phyloP scores from a whole-genome alignment of 2,113 vertebrate species.

The Morone saxatilis region DNA sequence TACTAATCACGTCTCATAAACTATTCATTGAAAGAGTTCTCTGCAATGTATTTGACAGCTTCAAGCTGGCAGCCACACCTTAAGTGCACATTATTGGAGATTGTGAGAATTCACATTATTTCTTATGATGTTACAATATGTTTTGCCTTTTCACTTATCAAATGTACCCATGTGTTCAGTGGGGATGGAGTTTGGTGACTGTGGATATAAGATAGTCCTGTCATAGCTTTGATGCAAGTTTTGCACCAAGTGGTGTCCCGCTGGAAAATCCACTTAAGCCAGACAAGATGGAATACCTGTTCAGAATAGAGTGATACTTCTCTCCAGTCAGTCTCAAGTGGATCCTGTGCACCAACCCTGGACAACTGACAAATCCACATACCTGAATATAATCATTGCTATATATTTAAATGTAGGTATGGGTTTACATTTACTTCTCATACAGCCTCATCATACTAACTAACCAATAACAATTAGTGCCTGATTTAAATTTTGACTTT shows the following conservation, averaged over 20 bases:
- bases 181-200: conserved; percentile 2
- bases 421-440: background rate
- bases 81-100: background rate
- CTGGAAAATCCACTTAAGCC: conserved; percentile 35
- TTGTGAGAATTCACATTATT: background rate
- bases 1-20: background rate
- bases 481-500: background rate
- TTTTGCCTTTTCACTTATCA: conserved; percentile 8
- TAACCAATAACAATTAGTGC: background rate
- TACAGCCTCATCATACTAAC: background rate
- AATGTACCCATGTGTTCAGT: background rate
- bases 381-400: background rate
- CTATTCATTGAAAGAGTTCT: background rate
- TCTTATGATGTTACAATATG: background rate
- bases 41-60: background rate
- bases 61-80: background rate
- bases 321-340: conserved; percentile 1
- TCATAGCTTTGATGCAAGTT: background rate
- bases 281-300: conserved; percentile 14
- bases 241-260: conserved; percentile 4
- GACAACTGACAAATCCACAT: background rate
- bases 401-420: background rate
- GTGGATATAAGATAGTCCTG: conserved; percentile 5
- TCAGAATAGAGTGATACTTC: conserved; percentile 8
- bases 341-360: background rate